Conservation (phyloP, 2,888 invertebrate genomes). For the Drosophila nigricruria region DNA sequence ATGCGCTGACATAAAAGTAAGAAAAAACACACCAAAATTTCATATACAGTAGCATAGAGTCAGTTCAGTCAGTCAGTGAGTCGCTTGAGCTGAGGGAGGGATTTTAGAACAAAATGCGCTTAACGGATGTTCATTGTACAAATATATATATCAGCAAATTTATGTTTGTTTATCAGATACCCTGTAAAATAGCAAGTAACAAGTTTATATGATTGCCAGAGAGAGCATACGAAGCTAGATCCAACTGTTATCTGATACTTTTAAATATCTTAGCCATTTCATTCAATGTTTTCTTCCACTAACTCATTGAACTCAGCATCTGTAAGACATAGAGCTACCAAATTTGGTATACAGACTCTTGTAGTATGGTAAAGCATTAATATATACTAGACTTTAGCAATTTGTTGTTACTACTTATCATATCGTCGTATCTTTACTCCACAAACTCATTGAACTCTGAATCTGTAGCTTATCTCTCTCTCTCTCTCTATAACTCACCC, state of each 20-base stretch:
- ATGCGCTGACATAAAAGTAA: constrained; percentile 49
- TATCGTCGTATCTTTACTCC: background rate
- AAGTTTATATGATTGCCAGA: background rate
- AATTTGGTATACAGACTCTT: background rate
- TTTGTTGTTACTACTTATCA: background rate
- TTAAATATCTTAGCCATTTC: background rate
- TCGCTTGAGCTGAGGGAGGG: constrained; percentile 4
- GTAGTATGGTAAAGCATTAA: background rate
- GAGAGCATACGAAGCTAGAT: background rate
- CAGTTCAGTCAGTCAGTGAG: background rate
- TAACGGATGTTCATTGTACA: constrained; percentile 58
- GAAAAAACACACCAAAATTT: constrained; percentile 19
- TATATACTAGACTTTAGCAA: background rate
- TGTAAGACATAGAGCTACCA: background rate
- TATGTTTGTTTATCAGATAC: constrained; percentile 18
- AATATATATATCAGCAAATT: constrained; percentile 21
- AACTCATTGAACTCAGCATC: background rate
- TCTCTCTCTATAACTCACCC: too few species aligned
- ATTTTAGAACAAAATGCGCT: constrained; percentile 38
- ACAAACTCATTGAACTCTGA: background rate
- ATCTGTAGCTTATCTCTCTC: too few species aligned
- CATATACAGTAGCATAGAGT: constrained; percentile 23
- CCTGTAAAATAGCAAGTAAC: background rate
- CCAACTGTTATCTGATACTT: background rate
- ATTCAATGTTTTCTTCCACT: background rate